These are phyloP conservation scores for Macquaria australasica DNA, from an alignment of 2,113 vertebrate genomes.

Conservation along the genomic window DNA sequence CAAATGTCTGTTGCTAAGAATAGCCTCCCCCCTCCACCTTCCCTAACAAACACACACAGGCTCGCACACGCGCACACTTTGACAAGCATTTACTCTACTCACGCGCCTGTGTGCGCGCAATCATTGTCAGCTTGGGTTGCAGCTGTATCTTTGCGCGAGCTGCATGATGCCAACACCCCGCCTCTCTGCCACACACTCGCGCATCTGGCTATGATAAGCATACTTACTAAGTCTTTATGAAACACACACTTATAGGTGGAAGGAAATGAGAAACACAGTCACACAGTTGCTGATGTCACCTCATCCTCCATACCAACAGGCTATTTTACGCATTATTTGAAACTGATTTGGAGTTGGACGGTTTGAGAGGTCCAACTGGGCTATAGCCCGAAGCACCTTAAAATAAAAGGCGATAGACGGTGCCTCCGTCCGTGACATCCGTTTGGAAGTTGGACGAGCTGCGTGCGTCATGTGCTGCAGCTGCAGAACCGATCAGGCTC, in stretches of 20 bases:
- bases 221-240: conserved; percentile 22
- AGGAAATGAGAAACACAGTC: conserved; percentile 6
- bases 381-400: conserved; percentile 21
- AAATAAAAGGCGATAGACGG: conserved; percentile 37
- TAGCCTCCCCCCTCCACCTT: conserved; percentile 74
- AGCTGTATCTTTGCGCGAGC: conserved; percentile 63
- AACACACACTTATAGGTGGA: not conserved
- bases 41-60: conserved; percentile 63
- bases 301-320: not conserved
- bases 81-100: conserved; percentile 45
- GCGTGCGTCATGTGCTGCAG: conserved; percentile 84
- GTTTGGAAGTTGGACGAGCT: conserved; percentile 71
- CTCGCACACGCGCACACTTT: conserved; percentile 38
- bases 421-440: conserved; percentile 50
- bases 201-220: conserved; percentile 34
- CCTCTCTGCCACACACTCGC: not conserved
- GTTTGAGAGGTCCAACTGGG: conserved; percentile 16
- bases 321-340: conserved; percentile 38
- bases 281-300: not conserved
- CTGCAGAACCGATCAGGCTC: conserved; percentile 76
- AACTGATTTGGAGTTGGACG: not conserved
- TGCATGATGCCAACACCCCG: conserved; percentile 54
- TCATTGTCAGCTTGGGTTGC: conserved; percentile 69
- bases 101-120: conserved; percentile 61
- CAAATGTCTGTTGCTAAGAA: conserved; percentile 85